Percentiles rank a stretch among this genome's conserved stretches.
Conservation (phyloP, 1,140 invertebrate genomes). For the Brachionus angularis region DNA sequence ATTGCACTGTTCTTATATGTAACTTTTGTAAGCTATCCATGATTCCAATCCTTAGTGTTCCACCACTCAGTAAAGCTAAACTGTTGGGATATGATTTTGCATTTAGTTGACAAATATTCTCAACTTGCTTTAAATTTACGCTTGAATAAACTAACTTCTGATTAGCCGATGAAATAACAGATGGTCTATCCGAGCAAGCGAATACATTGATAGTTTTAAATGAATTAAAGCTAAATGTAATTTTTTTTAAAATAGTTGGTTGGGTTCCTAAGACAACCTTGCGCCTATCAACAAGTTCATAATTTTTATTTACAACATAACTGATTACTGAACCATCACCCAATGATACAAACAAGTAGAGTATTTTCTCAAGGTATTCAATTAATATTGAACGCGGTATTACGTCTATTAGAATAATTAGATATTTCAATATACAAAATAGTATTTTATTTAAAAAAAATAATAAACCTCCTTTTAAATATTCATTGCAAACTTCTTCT, state of each 20-base stretch:
- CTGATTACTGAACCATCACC: slow-evolving; percentile 40
- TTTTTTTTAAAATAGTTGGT: slow-evolving; percentile 85
- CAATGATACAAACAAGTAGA: slow-evolving; percentile 21
- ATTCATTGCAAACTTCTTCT: slow-evolving; percentile 63
- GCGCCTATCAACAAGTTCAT: slow-evolving; percentile 54
- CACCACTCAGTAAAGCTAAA: slow-evolving; percentile 87
- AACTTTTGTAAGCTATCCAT: slow-evolving; percentile 98
- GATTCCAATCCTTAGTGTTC: slow-evolving; percentile 87
- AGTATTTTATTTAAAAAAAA: slow-evolving; percentile 72
- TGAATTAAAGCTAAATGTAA: slow-evolving; percentile 66
- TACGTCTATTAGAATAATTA: neutral
- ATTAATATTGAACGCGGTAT: slow-evolving; percentile 22
- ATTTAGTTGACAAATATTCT: slow-evolving; percentile 95
- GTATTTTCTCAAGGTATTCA: slow-evolving; percentile 11
- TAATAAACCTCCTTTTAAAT: slow-evolving; percentile 76
- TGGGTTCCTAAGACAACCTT: slow-evolving; percentile 88
- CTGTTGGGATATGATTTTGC: slow-evolving; percentile 88
- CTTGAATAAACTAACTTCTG: slow-evolving; percentile 98
- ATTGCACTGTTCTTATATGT: slow-evolving; percentile 86
- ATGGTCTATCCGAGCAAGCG: slow-evolving; percentile 94
- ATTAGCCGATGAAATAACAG: slow-evolving; percentile 97
- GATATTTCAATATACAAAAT: neutral
- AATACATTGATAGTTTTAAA: slow-evolving; percentile 92
- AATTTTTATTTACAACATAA: slow-evolving; percentile 31
- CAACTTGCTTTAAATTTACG: slow-evolving; percentile 95